phyloP scores from a whole-genome alignment of 2,113 vertebrate genomes.

The Corythoichthys intestinalis region DNA sequence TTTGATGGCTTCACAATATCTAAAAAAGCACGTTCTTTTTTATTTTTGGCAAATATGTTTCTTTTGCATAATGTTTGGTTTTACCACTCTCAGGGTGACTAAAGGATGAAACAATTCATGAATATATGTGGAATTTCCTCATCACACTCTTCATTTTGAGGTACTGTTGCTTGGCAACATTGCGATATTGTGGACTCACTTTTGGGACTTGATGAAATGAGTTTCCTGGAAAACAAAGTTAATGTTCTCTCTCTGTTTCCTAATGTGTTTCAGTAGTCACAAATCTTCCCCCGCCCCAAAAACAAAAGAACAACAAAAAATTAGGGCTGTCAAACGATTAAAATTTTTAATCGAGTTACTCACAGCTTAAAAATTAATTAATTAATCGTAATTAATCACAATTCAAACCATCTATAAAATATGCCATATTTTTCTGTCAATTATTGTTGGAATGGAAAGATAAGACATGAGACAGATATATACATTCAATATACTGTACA shows the following conservation, averaged over 20 bases:
- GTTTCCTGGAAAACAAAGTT: conserved; percentile 38
- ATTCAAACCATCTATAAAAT: too few relatives aligned
- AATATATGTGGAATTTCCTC: conserved; percentile 39
- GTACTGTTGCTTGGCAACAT: conserved; percentile 58
- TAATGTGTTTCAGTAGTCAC: not conserved
- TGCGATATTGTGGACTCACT: conserved; percentile 44
- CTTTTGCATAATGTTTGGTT: not conserved
- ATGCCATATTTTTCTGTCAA: too few relatives aligned
- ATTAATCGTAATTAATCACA: too few relatives aligned
- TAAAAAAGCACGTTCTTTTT: too few relatives aligned
- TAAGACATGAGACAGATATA: too few relatives aligned
- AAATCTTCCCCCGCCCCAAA: not conserved
- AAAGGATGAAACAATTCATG: conserved; percentile 29
- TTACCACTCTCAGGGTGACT: conserved; percentile 6
- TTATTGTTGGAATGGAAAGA: too few relatives aligned
- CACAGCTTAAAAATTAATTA: too few relatives aligned
- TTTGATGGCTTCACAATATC: too few relatives aligned
- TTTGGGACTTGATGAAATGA: conserved; percentile 41
- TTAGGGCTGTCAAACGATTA: too few relatives aligned
- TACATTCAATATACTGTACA: too few relatives aligned
- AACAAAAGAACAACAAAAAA: too few relatives aligned
- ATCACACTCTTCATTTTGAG: conserved; percentile 48
- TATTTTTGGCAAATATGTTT: not conserved
- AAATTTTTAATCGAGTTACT: too few relatives aligned
- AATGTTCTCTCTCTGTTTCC: conserved; percentile 9